Base-by-base conservation (phyloP, 2,113 vertebrate genomes). In the Entelurus aequoreus region DNA sequence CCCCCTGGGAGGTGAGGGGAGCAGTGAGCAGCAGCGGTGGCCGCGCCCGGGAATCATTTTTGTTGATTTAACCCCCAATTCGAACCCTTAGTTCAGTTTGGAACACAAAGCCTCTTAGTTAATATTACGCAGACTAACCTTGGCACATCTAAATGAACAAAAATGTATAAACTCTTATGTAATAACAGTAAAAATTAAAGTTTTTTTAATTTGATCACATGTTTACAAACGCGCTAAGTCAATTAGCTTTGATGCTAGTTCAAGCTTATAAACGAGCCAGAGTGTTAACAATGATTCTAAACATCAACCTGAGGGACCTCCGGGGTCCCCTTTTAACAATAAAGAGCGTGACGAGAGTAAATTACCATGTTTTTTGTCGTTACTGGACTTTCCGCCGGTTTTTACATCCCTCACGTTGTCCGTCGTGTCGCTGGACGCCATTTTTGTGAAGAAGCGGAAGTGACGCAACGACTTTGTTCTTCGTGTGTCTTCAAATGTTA, bases 361-460 rank as follows among this genome's bases (percentile, higher is more conserved):
- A 42, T 37, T 48, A 90, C 89, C 69, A 69, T 59, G 3, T 62
- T 66, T 67, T 78, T 75, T 0, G 47, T 76, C 49, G 4, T 86
- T 89, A 79, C 79, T 83, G 0, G 54, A 11, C 11, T 76, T 84
- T 62, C 80, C 85, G 15, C 56, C 70, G 8, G 60, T 12, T 58
- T 62, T 65, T 0, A 58, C 7, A 47, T 69, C 80, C 49, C 80
- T 87, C 89, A 82, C 58, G 85, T 79, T 61, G 64, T 69, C 84
- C 28, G 14, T 60, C 0, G 11, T 65, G 3, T 8, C 13, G 74
- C 77, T 69, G 38, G 88, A 71, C 86, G 87, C 90, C 90, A 90
- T 91, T 54, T 15, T 66, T 82, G 37, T 38, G 5, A 13, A 21
- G 6, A 4, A 15, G 47, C 60, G 81, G 84, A 77, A 70, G 59